A percentile compares a stretch with the other conserved stretches of the same genome.
phyloP scores from a whole-genome alignment of 2,113 vertebrate genomes.

The Notarius quadriscutis region DNA sequence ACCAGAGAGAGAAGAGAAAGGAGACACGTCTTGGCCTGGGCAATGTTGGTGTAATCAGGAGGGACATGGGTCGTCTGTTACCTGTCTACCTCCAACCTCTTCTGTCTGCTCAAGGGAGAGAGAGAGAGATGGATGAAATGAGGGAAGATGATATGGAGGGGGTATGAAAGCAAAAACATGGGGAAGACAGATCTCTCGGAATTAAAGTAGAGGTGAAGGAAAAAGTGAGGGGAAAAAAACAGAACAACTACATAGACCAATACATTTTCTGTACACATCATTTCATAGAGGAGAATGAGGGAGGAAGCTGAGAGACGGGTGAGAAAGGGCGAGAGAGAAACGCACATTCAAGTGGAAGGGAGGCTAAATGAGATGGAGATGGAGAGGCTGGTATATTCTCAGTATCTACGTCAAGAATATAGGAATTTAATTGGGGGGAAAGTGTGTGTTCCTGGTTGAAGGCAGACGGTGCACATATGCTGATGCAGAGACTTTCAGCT shows the following conservation, averaged over 20 bases:
- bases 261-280: slow-evolving; percentile 3
- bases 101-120: slow-evolving; percentile 67
- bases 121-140: background rate
- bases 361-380: slow-evolving; percentile 46
- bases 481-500: slow-evolving; percentile 65
- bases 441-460: slow-evolving; percentile 51
- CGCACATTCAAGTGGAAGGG: slow-evolving; percentile 31
- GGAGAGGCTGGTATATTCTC: slow-evolving; percentile 51
- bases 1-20: slow-evolving; percentile 23
- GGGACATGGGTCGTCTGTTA: slow-evolving; percentile 70
- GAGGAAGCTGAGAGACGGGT: slow-evolving; percentile 24
- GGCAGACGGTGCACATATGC: slow-evolving; percentile 59
- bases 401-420: slow-evolving; percentile 52
- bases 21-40: slow-evolving; percentile 51
- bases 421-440: slow-evolving; percentile 67
- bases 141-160: background rate
- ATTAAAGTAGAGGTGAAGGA: background rate
- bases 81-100: slow-evolving; percentile 73
- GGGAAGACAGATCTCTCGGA: background rate
- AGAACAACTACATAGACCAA: background rate
- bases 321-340: slow-evolving; percentile 34
- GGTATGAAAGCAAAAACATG: background rate
- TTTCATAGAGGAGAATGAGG: slow-evolving; percentile 19
- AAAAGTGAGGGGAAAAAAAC: background rate
- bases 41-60: slow-evolving; percentile 57